phyloP scores from a whole-genome alignment of 2,888 invertebrate species.

The Cephus pygmeus region DNA sequence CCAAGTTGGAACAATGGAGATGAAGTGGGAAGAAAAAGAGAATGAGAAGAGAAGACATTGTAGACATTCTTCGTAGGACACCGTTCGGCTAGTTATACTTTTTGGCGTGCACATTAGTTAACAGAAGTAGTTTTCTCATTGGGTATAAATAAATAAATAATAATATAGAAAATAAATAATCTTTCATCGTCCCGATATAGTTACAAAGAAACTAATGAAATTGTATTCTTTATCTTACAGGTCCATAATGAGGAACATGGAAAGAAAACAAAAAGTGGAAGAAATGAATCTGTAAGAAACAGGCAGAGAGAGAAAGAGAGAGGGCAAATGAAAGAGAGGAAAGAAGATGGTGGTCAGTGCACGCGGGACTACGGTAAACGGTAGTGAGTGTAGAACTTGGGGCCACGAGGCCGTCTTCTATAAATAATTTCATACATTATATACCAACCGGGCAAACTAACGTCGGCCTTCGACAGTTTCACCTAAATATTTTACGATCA shows the following conservation, averaged over 20 bases:
- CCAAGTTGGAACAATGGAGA: not conserved
- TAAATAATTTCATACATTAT: slow-evolving; percentile 55
- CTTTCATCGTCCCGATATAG: not conserved
- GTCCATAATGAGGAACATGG: not conserved
- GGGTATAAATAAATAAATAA: not conserved
- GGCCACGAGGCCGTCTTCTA: slow-evolving; percentile 50
- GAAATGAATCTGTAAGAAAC: not conserved
- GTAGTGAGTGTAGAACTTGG: slow-evolving; percentile 25
- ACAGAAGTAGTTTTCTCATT: not conserved
- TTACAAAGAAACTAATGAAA: not conserved
- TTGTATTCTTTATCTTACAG: not conserved
- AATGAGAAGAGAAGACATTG: not conserved
- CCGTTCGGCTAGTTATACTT: not conserved
- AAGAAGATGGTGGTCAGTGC: slow-evolving; percentile 40
- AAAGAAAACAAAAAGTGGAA: not conserved
- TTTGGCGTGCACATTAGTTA: not conserved
- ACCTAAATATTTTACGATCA: slow-evolving; percentile 32
- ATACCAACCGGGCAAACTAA: slow-evolving; percentile 22
- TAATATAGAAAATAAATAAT: not conserved
- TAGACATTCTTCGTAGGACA: not conserved
- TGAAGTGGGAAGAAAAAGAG: not conserved
- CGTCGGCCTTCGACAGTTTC: slow-evolving; percentile 28
- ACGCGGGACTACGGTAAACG: slow-evolving; percentile 50
- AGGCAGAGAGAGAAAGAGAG: not conserved
- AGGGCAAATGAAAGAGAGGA: not conserved